phyloP scores from a whole-genome alignment of 2,888 invertebrate genomes.

The Branchipolynoe longqiensis region DNA sequence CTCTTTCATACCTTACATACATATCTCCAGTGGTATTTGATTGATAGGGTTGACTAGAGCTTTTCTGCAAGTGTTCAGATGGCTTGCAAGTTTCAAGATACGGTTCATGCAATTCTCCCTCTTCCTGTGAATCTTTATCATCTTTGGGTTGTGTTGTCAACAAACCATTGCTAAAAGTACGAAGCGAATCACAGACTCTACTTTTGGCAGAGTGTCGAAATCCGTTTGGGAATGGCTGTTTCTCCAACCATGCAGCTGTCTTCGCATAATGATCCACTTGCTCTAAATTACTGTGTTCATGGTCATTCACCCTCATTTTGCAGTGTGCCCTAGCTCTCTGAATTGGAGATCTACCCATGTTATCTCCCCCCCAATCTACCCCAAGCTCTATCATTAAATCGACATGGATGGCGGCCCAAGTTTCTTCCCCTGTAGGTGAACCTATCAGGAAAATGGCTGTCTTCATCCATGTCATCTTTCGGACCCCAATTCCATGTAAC shows the following conservation, averaged over 20 bases:
- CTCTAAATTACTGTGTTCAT: no score
- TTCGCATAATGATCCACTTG: neutral
- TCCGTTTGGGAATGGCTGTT: neutral
- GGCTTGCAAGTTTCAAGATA: no score
- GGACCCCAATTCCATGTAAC: conserved; percentile 20
- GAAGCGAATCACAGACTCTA: no score
- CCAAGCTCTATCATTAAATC: neutral
- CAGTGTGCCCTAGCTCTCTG: neutral
- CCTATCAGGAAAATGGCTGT: neutral
- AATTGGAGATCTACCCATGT: no score
- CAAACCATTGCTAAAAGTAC: no score
- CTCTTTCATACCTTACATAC: no score
- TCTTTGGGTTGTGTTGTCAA: no score
- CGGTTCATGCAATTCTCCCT: conserved; percentile 10
- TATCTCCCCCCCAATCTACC: neutral
- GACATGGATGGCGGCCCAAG: neutral
- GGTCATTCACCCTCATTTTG: no score
- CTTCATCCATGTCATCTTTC: neutral
- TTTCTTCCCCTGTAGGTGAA: neutral
- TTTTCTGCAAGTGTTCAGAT: no score
- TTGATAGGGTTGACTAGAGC: no score
- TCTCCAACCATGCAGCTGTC: conserved; percentile 11
- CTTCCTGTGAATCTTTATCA: neutral
- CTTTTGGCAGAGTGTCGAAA: no score
- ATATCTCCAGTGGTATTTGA: no score